Percentiles rank a stretch among this genome's conserved stretches.
Evolutionary conservation across 2,797 vertebrate species (phyloP).

Genomic region (Babyrousa celebensis): DNA sequence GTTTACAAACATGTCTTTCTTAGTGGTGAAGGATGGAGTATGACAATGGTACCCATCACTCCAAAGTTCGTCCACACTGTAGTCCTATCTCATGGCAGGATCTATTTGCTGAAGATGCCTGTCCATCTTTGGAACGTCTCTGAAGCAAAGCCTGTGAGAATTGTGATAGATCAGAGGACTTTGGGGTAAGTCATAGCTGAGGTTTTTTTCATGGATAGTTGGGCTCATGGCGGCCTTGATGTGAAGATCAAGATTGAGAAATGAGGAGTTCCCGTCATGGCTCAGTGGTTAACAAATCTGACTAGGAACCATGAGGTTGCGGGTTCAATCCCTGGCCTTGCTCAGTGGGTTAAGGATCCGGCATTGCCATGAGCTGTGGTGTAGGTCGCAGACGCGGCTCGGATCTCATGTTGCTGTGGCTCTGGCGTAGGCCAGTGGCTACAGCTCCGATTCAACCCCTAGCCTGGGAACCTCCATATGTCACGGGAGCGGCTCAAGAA

Average conservation of each 20-base stretch:
- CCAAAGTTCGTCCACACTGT: neutral
- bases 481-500: too few species aligned
- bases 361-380: too few species aligned
- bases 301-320: too few species aligned
- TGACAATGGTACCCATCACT: neutral
- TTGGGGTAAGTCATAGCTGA: neutral
- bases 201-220: neutral
- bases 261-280: neutral
- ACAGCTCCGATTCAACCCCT: too few species aligned
- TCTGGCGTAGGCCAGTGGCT: too few species aligned
- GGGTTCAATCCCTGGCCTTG: too few species aligned
- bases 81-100: neutral
- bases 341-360: too few species aligned
- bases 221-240: neutral
- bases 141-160: neutral
- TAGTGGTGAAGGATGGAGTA: neutral
- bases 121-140: neutral
- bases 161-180: neutral
- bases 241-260: slow-evolving; percentile 14
- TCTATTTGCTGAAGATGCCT: neutral
- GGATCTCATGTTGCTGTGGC: too few species aligned
- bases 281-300: too few species aligned
- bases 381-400: too few species aligned
- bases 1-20: neutral
- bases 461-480: too few species aligned